These are phyloP conservation scores for Steinernema carpocapsae DNA, from an alignment of 2,888 invertebrate genomes.

Conservation along the genomic window DNA sequence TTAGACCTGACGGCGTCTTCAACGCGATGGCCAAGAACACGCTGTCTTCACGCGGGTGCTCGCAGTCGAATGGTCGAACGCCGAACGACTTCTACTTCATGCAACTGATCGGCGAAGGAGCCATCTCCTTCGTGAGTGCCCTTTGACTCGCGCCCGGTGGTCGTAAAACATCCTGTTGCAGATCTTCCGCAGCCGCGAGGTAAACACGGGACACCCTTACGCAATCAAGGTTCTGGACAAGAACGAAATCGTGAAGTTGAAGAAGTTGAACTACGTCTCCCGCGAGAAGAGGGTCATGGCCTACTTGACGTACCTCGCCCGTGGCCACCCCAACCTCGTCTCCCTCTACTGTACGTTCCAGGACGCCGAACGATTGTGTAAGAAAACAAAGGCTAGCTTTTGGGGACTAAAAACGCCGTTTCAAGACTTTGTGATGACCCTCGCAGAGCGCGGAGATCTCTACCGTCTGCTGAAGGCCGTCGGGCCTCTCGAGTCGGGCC, in stretches of 20 bases:
- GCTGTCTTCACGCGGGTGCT: background rate
- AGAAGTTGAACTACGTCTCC: conserved; percentile 81
- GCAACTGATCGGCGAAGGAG: conserved; percentile 93
- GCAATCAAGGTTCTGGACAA: conserved; percentile 98
- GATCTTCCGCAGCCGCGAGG: conserved; percentile 89
- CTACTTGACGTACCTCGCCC: conserved; percentile 77
- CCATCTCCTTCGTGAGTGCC: conserved; percentile 83
- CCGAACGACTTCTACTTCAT: conserved; percentile 91
- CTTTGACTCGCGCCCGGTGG: background rate
- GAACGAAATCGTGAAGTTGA: conserved; percentile 77
- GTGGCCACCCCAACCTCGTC: conserved; percentile 82
- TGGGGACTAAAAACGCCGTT: conserved; percentile 4
- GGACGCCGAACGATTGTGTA: conserved; percentile 84
- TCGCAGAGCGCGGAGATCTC: conserved; percentile 89
- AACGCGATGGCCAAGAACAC: background rate
- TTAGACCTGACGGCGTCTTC: background rate
- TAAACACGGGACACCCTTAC: conserved; percentile 85
- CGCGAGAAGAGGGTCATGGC: conserved; percentile 92
- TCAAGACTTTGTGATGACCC: conserved; percentile 86
- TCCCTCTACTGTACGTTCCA: conserved; percentile 95
- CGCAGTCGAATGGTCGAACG: conserved; percentile 21
- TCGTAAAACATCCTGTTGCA: conserved; percentile 59
- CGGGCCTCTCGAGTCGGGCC: conserved; percentile 77
- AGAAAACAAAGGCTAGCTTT: conserved; percentile 37
- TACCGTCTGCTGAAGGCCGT: conserved; percentile 80